phyloP scores from a whole-genome alignment of 2,888 invertebrate species.

The Thera obeliscata region DNA sequence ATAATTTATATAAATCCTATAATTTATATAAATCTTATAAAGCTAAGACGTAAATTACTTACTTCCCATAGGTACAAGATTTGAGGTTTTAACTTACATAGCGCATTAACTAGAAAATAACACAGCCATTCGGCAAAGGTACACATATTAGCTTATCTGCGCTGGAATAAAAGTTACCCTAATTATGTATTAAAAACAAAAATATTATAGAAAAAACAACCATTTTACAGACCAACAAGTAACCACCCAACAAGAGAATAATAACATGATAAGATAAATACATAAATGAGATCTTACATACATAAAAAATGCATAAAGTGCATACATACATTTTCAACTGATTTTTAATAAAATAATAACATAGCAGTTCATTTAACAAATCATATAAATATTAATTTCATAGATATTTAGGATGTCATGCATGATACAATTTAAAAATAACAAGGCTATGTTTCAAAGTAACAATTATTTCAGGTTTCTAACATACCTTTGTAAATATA shows the following conservation, averaged over 20 bases:
- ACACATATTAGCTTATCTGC: slow-evolving; percentile 5
- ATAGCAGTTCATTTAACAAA: too few species aligned
- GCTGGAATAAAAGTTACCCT: not conserved
- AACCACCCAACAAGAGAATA: not conserved
- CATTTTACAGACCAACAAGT: not conserved
- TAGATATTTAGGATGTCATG: too few species aligned
- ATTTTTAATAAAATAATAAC: not conserved
- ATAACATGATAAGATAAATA: not conserved
- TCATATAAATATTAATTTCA: too few species aligned
- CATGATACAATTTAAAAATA: not conserved
- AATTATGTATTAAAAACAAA: not conserved
- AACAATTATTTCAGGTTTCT: not conserved
- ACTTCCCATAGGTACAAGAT: too few species aligned
- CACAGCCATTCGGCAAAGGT: slow-evolving; percentile 41
- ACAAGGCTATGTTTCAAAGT: not conserved
- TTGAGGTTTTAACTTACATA: not conserved
- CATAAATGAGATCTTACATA: slow-evolving; percentile 5
- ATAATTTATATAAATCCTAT: too few species aligned
- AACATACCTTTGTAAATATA: not conserved
- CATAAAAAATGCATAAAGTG: not conserved
- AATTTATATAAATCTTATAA: too few species aligned
- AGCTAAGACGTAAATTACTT: too few species aligned
- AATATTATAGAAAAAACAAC: not conserved
- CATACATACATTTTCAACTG: not conserved
- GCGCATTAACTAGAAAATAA: slow-evolving; percentile 18